A percentile compares a stretch with the other conserved stretches of the same genome.
These are phyloP conservation scores for Marmota flaviventris DNA, from an alignment of 2,113 vertebrate species.

Conservation along the genomic window DNA sequence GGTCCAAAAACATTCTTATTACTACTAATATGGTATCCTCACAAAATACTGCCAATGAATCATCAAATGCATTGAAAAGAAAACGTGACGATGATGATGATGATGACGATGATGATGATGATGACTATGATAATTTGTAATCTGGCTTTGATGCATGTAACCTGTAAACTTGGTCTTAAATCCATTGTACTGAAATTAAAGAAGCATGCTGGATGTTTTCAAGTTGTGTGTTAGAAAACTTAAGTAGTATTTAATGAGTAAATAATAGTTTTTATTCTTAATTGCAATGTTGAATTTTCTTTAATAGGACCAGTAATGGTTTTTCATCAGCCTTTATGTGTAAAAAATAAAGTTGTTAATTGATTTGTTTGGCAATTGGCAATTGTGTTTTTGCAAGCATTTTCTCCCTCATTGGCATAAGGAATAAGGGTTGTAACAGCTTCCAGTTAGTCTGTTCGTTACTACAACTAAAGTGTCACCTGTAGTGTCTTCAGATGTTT, in stretches of 20 bases:
- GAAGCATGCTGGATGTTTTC: conserved; percentile 71
- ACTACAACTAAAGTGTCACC: background rate
- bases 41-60: conserved; percentile 89
- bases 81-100: conserved; percentile 97
- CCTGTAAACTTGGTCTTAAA: conserved; percentile 49
- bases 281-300: conserved; percentile 71
- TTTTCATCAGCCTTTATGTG: conserved; percentile 71
- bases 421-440: background rate
- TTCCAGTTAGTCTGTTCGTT: background rate
- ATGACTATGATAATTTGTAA: conserved; percentile 93
- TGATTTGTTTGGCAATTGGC: conserved; percentile 63
- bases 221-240: conserved; percentile 65
- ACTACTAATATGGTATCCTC: conserved; percentile 94
- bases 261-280: conserved; percentile 52
- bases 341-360: conserved; percentile 80
- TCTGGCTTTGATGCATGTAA: background rate
- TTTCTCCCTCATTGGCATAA: background rate
- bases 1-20: conserved; percentile 98
- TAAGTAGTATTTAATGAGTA: conserved; percentile 59
- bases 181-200: conserved; percentile 61
- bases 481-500: background rate
- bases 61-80: conserved; percentile 92
- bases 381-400: conserved; percentile 57
- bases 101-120: conserved; percentile 94
- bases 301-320: conserved; percentile 54